phyloP scores from a whole-genome alignment of 2,888 invertebrate genomes.

The Macrosiphum euphorbiae region DNA sequence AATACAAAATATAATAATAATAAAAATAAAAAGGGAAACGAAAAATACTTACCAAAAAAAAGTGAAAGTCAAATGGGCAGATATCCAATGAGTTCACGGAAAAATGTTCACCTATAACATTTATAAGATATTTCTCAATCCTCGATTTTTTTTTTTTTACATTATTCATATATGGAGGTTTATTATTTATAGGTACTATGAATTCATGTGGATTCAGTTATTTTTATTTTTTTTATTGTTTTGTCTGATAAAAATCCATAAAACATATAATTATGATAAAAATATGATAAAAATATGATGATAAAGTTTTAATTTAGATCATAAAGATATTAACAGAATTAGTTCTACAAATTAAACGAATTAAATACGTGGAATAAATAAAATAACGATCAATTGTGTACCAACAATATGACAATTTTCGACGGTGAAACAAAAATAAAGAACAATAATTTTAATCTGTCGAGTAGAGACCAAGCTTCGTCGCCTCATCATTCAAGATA shows the following conservation, averaged over 20 bases:
- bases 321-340: neutral
- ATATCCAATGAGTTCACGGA: slow-evolving; percentile 47
- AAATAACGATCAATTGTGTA: neutral
- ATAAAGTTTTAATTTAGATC: neutral
- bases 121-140: neutral
- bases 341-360: neutral
- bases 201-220: neutral
- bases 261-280: no score
- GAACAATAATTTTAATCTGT: neutral
- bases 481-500: neutral
- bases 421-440: no score
- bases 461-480: neutral
- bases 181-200: neutral
- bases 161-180: neutral
- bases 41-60: slow-evolving; percentile 62
- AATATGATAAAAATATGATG: no score
- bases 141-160: neutral
- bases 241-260: no score
- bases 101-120: slow-evolving; percentile 48
- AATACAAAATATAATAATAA: neutral
- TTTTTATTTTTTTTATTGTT: no score
- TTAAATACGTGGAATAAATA: neutral
- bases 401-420: no score
- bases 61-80: slow-evolving; percentile 58
- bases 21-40: neutral